Conservation (phyloP, 2,113 vertebrate genomes). For the cat (Felis catus) region F.catus_Fca126_mat1.0 CM031414.1:10328001-10328500, state of each 20-base stretch:
- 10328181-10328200: constrained; percentile 9
- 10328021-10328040: constrained; percentile 53
- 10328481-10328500: constrained; percentile 67
- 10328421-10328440: constrained; percentile 63
- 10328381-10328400: constrained; percentile 21
- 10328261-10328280: neutral
- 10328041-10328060: constrained; percentile 75
- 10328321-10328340: neutral
- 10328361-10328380: neutral
- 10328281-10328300: neutral
- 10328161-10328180: neutral
- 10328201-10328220: neutral
- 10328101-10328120: constrained; percentile 11
- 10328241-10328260: neutral
- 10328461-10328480: constrained; percentile 54
- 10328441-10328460: constrained; percentile 56
- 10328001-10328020: constrained; percentile 25
- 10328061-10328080: constrained; percentile 51
- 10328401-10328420: constrained; percentile 59
- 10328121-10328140: neutral
- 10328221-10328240: neutral
- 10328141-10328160: neutral
- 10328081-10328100: constrained; percentile 58
- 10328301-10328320: rapidly evolving
- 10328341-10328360: rapidly evolving